These are phyloP conservation scores for Malachius bipustulatus DNA, from an alignment of 2,888 invertebrate genomes.

Conservation along the genomic window DNA sequence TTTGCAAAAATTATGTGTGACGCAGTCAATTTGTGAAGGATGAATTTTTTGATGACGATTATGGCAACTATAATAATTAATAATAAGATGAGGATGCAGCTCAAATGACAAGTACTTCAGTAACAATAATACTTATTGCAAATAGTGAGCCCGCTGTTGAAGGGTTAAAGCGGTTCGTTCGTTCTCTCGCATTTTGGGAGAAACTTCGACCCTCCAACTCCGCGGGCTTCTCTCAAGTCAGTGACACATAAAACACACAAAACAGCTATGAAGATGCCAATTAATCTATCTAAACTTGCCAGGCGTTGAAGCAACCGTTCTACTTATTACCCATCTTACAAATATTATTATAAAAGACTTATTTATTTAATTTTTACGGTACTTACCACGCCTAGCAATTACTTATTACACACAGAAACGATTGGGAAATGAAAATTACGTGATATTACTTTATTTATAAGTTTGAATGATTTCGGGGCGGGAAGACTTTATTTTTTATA, in stretches of 20 bases:
- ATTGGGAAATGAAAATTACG: too few relatives aligned
- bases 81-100: too few relatives aligned
- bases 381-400: too few relatives aligned
- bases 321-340: too few relatives aligned
- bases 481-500: constrained; percentile 35
- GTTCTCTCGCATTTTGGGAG: background rate
- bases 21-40: constrained; percentile 33
- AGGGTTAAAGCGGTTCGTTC: background rate
- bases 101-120: constrained; percentile 10
- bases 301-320: too few relatives aligned
- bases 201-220: constrained; percentile 1
- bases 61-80: too few relatives aligned
- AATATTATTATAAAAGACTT: too few relatives aligned
- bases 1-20: constrained; percentile 29
- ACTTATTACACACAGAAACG: too few relatives aligned
- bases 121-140: constrained; percentile 15
- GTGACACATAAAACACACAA: constrained; percentile 28
- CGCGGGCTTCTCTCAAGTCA: constrained; percentile 8
- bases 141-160: background rate
- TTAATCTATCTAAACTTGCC: constrained; percentile 32
- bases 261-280: constrained; percentile 31
- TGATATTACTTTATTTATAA: constrained; percentile 12
- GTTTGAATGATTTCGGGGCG: constrained; percentile 35
- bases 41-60: too few relatives aligned
- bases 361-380: too few relatives aligned